Evolutionary conservation across 2,888 invertebrate genomes (phyloP).

Genomic region (Amphipyra tragopoginis): DNA sequence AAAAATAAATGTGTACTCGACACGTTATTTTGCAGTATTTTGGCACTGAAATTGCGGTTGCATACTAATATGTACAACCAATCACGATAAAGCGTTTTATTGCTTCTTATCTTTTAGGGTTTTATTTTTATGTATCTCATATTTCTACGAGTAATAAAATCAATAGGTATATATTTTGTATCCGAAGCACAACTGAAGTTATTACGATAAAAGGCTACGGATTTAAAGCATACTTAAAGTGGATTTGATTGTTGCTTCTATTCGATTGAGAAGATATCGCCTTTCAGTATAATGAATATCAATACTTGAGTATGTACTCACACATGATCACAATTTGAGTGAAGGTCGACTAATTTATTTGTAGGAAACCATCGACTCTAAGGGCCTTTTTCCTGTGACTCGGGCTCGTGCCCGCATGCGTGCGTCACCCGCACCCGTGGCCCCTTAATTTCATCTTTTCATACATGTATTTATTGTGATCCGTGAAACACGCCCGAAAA

Average conservation of each 20-base stretch:
- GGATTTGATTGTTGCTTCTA: background rate
- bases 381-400: too few species aligned
- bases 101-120: constrained; percentile 14
- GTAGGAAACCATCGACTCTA: too few species aligned
- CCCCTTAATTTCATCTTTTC: too few species aligned
- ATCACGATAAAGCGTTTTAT: constrained; percentile 32
- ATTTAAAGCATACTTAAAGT: constrained; percentile 10
- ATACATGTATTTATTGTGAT: too few species aligned
- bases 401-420: too few species aligned
- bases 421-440: too few species aligned
- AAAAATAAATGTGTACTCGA: background rate
- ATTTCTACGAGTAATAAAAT: constrained; percentile 24
- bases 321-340: background rate
- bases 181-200: constrained; percentile 25
- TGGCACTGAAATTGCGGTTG: background rate
- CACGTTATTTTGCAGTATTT: constrained; percentile 4
- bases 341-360: background rate
- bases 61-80: constrained; percentile 9
- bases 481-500: too few species aligned
- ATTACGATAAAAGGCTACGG: constrained; percentile 6
- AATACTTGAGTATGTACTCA: background rate
- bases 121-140: constrained; percentile 35
- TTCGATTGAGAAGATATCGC: background rate
- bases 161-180: constrained; percentile 4
- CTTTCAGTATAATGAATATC: background rate